phyloP scores from a whole-genome alignment of 2,888 invertebrate species.

The Phengaris alcon region DNA sequence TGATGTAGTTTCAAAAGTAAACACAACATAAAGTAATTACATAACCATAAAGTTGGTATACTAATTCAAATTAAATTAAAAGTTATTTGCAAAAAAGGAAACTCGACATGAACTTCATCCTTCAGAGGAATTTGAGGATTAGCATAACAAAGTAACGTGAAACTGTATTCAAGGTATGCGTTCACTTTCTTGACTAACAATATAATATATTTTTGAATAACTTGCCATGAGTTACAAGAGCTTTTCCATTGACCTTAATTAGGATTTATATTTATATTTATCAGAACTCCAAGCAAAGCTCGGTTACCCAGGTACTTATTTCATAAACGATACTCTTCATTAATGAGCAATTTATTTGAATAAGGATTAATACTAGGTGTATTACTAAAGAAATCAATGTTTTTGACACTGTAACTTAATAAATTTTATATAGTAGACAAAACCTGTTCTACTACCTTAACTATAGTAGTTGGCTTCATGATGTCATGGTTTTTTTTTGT shows the following conservation, averaged over 20 bases:
- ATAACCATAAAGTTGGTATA: slow-evolving; percentile 43
- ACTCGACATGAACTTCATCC: slow-evolving; percentile 65
- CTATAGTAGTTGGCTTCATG: too few species aligned
- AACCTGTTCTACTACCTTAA: too few species aligned
- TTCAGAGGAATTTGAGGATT: slow-evolving; percentile 76
- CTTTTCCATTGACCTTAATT: not conserved
- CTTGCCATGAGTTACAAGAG: not conserved
- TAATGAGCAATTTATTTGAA: too few species aligned
- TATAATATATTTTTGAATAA: slow-evolving; percentile 18
- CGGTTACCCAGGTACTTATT: too few species aligned
- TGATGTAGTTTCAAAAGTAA: slow-evolving; percentile 6
- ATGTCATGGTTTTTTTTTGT: too few species aligned
- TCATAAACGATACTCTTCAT: too few species aligned
- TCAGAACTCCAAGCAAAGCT: too few species aligned
- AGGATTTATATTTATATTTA: too few species aligned
- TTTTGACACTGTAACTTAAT: too few species aligned
- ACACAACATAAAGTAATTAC: slow-evolving; percentile 30
- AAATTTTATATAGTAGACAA: too few species aligned
- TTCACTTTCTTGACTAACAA: slow-evolving; percentile 54
- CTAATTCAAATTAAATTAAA: slow-evolving; percentile 73
- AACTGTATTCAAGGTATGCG: slow-evolving; percentile 70
- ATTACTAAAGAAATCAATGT: too few species aligned
- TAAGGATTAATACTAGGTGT: too few species aligned
- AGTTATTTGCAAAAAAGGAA: slow-evolving; percentile 73
- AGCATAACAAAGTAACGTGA: slow-evolving; percentile 76